Evolutionary conservation across 2,888 invertebrate species (phyloP), one percentile per base, ranked within the genome.

Genomic region (Philonicus albiceps): DNA sequence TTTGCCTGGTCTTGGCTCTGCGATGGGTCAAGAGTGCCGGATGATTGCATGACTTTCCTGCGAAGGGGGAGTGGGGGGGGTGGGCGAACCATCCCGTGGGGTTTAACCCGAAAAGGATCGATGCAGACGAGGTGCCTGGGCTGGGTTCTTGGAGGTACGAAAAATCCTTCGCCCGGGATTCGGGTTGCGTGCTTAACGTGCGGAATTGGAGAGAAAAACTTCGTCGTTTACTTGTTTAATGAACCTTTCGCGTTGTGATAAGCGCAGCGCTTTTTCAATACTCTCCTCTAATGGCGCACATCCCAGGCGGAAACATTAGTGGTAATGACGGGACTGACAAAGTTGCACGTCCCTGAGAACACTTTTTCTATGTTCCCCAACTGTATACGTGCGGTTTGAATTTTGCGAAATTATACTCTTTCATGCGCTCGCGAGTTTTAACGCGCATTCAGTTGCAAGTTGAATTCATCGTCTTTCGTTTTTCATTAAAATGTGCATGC

Each of bases 161-260:
- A 78, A 78, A 43, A 78, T 49, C 27, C 78, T n/a, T 49, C 78
- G 78, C 40, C 78, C 30, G 4, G 27, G 27, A 43, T 78, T 27
- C 30, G 49, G 27, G 78, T 78, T 78, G 78, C 49, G 78, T 78
- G 78, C 30, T 43, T 43, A 78, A 43, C 78, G 16, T 49, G 37
- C 27, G 78, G 49, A 78, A 49, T 78, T 53, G 22, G 22, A 78
- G 43, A 49, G 49, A 78, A 78, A 78, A 49, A 34, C 40, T 78
- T 78, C 22, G 76, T 78, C 78, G 78, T 43, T 49, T 78, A 22
- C 78, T 78, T 78, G 78, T 78, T 78, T 78, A 43, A 78, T 78
- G 78, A 78, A 78, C 49, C 78, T 78, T 43, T 78, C 78, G 78
- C 78, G 78, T 78, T 78, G 78, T 37, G 78, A 78, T 78, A 78